Conservation (phyloP, 2,888 invertebrate genomes). For the Apantesis nais region DNA sequence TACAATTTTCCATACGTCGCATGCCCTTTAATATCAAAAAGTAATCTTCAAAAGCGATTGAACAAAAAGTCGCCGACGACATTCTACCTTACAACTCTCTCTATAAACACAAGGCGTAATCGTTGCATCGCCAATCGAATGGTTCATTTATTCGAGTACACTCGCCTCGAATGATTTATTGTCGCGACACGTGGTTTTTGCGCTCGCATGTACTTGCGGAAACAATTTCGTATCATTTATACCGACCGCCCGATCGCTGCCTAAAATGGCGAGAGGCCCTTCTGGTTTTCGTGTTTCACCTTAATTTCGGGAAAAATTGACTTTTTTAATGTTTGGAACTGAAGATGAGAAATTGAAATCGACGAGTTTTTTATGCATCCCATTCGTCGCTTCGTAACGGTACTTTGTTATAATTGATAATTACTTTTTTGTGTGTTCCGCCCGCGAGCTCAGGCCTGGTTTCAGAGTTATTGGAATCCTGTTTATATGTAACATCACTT, state of each 20-base stretch:
- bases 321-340: constrained; percentile 59
- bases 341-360: constrained; percentile 72
- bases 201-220: constrained; percentile 72
- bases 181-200: constrained; percentile 83
- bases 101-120: constrained; percentile 75
- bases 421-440: constrained; percentile 35
- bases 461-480: constrained; percentile 19
- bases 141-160: constrained; percentile 81
- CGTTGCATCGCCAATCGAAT: constrained; percentile 79
- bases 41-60: constrained; percentile 59
- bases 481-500: constrained; percentile 14
- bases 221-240: constrained; percentile 84
- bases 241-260: constrained; percentile 74
- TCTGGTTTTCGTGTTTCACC: constrained; percentile 70
- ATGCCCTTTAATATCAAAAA: constrained; percentile 52
- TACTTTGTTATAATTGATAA: constrained; percentile 49
- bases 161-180: constrained; percentile 83
- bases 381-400: constrained; percentile 54
- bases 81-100: constrained; percentile 80
- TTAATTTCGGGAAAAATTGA: constrained; percentile 72
- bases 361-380: constrained; percentile 57
- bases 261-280: constrained; percentile 64
- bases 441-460: constrained; percentile 25
- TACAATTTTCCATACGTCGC: constrained; percentile 34
- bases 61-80: constrained; percentile 71